Percentiles rank a stretch among this genome's conserved stretches.
phyloP scores from a whole-genome alignment of 2,888 invertebrate species.

The Eupsilia transversa region DNA sequence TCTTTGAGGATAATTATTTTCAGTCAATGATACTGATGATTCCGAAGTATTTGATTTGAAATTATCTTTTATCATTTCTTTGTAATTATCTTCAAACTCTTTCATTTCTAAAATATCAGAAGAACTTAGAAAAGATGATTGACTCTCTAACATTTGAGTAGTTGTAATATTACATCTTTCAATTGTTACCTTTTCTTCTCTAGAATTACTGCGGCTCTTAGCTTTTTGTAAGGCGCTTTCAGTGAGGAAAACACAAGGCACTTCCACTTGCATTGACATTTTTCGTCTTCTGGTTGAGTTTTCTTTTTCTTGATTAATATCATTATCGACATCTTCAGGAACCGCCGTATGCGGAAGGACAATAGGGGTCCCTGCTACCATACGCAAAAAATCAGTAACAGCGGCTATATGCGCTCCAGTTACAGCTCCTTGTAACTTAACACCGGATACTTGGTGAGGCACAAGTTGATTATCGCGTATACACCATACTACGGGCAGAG shows the following conservation, averaged over 20 bases:
- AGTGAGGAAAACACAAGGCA: conserved; percentile 89
- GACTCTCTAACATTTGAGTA: conserved; percentile 82
- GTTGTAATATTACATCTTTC: conserved; percentile 80
- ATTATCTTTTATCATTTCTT: conserved; percentile 75
- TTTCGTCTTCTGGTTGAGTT: conserved; percentile 85
- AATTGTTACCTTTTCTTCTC: conserved; percentile 86
- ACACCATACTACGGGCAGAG: conserved; percentile 92
- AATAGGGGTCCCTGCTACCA: conserved; percentile 92
- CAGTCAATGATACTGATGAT: conserved; percentile 66
- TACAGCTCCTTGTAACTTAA: conserved; percentile 92
- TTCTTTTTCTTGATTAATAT: conserved; percentile 86
- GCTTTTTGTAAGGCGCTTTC: conserved; percentile 88
- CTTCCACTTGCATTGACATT: conserved; percentile 90
- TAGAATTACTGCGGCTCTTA: conserved; percentile 86
- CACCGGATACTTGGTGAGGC: conserved; percentile 92
- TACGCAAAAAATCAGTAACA: conserved; percentile 92
- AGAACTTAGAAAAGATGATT: conserved; percentile 79
- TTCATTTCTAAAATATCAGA: conserved; percentile 79
- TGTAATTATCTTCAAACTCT: conserved; percentile 71
- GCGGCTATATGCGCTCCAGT: conserved; percentile 92
- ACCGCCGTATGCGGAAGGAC: conserved; percentile 89
- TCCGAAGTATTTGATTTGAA: conserved; percentile 68
- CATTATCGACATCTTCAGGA: conserved; percentile 85
- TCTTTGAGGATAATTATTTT: conserved; percentile 81
- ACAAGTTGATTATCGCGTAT: conserved; percentile 92